Conservation (phyloP, 2,797 vertebrate genomes). For the Catostomus latipinnis region DNA sequence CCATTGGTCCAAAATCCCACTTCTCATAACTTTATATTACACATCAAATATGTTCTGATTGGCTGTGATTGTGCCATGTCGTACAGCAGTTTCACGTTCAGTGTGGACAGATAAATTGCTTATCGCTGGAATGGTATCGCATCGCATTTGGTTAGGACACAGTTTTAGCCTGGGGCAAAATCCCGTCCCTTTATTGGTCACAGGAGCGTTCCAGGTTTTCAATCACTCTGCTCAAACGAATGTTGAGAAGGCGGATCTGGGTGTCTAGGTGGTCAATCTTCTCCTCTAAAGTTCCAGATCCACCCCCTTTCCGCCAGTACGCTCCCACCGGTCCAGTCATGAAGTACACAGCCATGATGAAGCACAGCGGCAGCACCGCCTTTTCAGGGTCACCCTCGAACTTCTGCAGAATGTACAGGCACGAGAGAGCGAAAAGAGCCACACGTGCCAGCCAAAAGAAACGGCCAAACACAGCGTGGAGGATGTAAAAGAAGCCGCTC, state of each 20-base stretch:
- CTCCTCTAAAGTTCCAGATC: slow-evolving; percentile 86
- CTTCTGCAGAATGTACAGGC: slow-evolving; percentile 97
- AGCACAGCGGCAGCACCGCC: slow-evolving; percentile 89
- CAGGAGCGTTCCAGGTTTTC: slow-evolving; percentile 86
- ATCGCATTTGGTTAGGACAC: no score
- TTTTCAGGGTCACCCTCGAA: slow-evolving; percentile 93
- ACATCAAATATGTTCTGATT: no score
- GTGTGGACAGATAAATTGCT: no score
- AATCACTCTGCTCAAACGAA: slow-evolving; percentile 92
- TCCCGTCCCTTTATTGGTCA: slow-evolving; percentile 75
- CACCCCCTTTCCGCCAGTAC: slow-evolving; percentile 86
- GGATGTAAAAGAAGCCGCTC: slow-evolving; percentile 89
- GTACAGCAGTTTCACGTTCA: no score
- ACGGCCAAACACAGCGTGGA: slow-evolving; percentile 90
- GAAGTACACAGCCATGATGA: slow-evolving; percentile 94
- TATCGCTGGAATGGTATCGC: no score
- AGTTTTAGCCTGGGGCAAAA: slow-evolving; percentile 7
- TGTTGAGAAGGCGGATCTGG: slow-evolving; percentile 94
- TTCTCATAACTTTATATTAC: no score
- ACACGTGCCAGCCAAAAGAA: slow-evolving; percentile 93
- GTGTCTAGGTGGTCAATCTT: slow-evolving; percentile 95
- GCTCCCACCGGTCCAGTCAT: slow-evolving; percentile 93
- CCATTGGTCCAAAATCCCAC: no score
- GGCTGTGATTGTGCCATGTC: no score
- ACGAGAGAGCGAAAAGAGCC: slow-evolving; percentile 89